A percentile compares a stretch with the other conserved stretches of the same genome.
Conservation (phyloP, 2,113 vertebrate genomes). For the Lucifuga dentata region DNA sequence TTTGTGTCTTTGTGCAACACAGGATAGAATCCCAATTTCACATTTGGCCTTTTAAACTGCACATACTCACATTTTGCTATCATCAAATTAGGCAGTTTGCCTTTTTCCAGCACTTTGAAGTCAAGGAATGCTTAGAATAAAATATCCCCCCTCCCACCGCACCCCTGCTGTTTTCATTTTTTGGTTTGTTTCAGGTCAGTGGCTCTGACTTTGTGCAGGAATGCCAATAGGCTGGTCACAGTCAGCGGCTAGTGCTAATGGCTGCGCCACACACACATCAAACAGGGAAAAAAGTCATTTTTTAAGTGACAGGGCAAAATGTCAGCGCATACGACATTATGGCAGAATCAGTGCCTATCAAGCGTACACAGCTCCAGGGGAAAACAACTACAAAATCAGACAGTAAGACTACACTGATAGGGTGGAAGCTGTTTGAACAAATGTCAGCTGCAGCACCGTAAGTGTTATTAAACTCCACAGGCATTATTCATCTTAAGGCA, state of each 20-base stretch:
- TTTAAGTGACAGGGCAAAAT: slow-evolving; percentile 73
- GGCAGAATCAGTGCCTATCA: slow-evolving; percentile 47
- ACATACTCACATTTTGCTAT: not conserved
- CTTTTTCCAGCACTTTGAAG: slow-evolving; percentile 6
- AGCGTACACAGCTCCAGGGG: slow-evolving; percentile 26
- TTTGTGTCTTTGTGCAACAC: too few relatives aligned
- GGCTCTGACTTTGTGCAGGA: slow-evolving; percentile 29
- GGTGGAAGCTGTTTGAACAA: slow-evolving; percentile 7
- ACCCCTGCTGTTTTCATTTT: slow-evolving; percentile 20
- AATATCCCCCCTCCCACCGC: too few relatives aligned
- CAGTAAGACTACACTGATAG: not conserved
- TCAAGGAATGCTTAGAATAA: not conserved
- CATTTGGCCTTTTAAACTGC: not conserved
- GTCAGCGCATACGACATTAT: slow-evolving; percentile 66
- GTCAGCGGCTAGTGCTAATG: slow-evolving; percentile 45
- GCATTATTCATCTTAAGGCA: not conserved
- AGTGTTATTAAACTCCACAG: not conserved
- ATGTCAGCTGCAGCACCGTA: slow-evolving; percentile 23
- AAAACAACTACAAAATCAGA: slow-evolving; percentile 42
- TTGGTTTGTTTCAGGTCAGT: slow-evolving; percentile 50
- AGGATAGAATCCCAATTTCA: not conserved
- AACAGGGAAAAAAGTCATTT: slow-evolving; percentile 53
- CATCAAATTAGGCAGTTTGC: not conserved
- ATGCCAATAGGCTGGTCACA: slow-evolving; percentile 34
- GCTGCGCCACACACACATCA: slow-evolving; percentile 56